Evolutionary conservation across 2,797 vertebrate genomes (phyloP).

Genomic region (Chiloscyllium punctatum): DNA sequence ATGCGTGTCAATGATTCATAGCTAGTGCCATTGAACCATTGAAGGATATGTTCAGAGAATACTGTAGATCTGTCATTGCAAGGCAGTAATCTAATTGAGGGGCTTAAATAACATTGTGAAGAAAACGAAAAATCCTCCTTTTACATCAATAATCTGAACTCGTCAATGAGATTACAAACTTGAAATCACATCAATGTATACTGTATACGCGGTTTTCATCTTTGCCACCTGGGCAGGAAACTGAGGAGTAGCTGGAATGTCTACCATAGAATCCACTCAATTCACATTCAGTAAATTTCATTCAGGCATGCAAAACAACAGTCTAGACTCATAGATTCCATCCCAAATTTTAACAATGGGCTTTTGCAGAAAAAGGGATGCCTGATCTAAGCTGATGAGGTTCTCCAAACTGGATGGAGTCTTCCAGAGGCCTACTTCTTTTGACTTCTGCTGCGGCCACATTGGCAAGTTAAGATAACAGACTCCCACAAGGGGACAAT

Average conservation of each 20-base stretch:
- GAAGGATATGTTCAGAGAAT: not conserved
- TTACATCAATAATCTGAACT: not conserved
- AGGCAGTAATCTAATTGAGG: conserved; percentile 6
- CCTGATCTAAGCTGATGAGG: not conserved
- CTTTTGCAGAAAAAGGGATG: not conserved
- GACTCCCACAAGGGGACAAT: not conserved
- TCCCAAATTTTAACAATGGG: not conserved
- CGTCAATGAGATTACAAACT: not conserved
- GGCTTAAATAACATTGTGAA: not conserved
- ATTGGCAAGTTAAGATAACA: not conserved
- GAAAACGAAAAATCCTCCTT: not conserved
- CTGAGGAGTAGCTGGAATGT: not conserved
- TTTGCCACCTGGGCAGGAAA: not conserved
- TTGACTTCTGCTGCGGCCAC: not conserved
- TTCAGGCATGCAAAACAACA: not conserved
- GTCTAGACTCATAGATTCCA: not conserved
- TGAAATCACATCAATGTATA: not conserved
- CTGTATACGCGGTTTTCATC: not conserved
- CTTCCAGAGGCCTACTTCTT: not conserved
- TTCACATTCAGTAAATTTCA: not conserved
- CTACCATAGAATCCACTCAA: not conserved
- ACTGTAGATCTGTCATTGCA: not conserved
- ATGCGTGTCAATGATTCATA: not conserved
- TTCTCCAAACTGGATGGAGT: not conserved
- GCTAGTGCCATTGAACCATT: not conserved